Evolutionary conservation across 2,113 vertebrate genomes (phyloP), one percentile per base, ranked within the genome.

Genomic region (Prochilodus magdalenae): DNA sequence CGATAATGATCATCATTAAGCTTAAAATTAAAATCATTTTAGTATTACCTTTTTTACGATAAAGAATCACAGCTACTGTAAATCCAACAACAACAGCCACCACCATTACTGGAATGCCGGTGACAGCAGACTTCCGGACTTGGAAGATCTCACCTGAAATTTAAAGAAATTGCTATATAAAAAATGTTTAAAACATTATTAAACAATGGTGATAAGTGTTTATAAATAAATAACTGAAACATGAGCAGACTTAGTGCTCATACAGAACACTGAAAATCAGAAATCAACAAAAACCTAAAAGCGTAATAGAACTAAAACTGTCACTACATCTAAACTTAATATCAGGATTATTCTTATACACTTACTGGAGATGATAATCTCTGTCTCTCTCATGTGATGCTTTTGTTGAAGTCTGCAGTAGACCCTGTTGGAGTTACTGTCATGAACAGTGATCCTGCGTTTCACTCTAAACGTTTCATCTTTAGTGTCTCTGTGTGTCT

Each of bases 311-410:
- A 36, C 33, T 49, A 49, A 49, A 12, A 5, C 1, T 15, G 10
- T 49, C 3, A 49, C 14, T 13, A 49, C 2, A 49, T 4, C 13
- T 16, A 55, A 55, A 20, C n/a, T 55, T 11, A 55, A 11, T 49
- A 15, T 49, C 47, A 13, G 53, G 2, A 16, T 55, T 55, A 20
- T 14, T 55, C 53, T 16, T 66, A 20, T 6, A 66, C n/a, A 76
- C 60, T 80, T 55, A 80, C 77, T 30, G 24, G 66, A 22, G 24
- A 80, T n/a, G 24, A 59, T 18, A 40, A 80, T 44, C 30, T 29
- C 14, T 72, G 67, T 40, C 36, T 55, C 13, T 15, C 4, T 40
- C 29, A 70, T 40, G 15, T 40, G 27, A 15, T 80, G 3, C 5
- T 24, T 55, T 44, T 80, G 77, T 59, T 47, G 18, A 30, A 71